A percentile compares a stretch with the other conserved stretches of the same genome.
These are phyloP conservation scores for Chrysolina americana DNA, from an alignment of 2,888 invertebrate species.

Conservation along the genomic window DNA sequence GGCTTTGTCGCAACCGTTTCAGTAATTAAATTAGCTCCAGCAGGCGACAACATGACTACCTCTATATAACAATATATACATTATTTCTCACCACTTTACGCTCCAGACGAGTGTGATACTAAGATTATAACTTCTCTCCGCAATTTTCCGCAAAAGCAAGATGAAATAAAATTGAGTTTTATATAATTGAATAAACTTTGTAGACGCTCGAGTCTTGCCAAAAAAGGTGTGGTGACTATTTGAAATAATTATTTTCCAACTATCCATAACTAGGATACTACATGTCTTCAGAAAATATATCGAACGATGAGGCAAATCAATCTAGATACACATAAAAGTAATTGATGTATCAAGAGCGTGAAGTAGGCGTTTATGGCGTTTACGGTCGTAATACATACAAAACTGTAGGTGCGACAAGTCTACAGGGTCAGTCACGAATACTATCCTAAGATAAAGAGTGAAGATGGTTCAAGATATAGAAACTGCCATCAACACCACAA, in stretches of 20 bases:
- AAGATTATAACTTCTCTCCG: conserved; percentile 55
- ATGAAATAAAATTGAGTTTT: conserved; percentile 38
- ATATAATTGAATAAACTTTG: conserved; percentile 40
- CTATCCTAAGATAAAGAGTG: too few relatives aligned
- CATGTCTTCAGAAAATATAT: too few relatives aligned
- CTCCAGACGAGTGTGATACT: conserved; percentile 54
- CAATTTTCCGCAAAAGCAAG: conserved; percentile 47
- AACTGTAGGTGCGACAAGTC: too few relatives aligned
- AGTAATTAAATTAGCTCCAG: conserved; percentile 46
- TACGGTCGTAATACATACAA: too few relatives aligned
- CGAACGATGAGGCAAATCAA: too few relatives aligned
- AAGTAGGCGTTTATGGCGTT: too few relatives aligned
- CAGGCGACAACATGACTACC: conserved; percentile 47
- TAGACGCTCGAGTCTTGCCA: background rate
- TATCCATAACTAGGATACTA: too few relatives aligned
- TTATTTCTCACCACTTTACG: conserved; percentile 46
- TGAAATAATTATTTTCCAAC: background rate
- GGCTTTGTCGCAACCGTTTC: conserved; percentile 37
- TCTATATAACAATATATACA: conserved; percentile 38
- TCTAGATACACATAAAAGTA: too few relatives aligned
- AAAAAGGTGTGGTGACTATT: background rate
- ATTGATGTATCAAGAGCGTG: too few relatives aligned
- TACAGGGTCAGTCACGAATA: too few relatives aligned
- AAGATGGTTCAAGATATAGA: too few relatives aligned
- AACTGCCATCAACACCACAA: too few relatives aligned